Percentiles rank a stretch among this genome's conserved stretches.
Evolutionary conservation across 2,888 invertebrate species (phyloP).

Genomic region (Agapetus fuscipes): DNA sequence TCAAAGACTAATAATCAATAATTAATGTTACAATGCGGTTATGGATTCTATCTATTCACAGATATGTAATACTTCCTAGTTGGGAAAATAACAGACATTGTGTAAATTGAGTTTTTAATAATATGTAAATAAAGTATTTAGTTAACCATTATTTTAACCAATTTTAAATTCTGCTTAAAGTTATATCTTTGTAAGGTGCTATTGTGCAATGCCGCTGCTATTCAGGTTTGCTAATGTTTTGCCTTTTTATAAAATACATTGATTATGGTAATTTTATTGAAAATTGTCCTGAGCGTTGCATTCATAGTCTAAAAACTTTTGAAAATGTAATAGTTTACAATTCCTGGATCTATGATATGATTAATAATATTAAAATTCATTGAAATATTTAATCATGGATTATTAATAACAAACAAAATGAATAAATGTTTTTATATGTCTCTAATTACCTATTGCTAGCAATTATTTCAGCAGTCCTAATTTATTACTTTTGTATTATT

Average conservation of each 20-base stretch:
- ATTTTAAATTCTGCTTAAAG: slow-evolving; percentile 10
- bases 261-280: not conserved
- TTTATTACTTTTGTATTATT: slow-evolving; percentile 23
- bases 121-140: slow-evolving; percentile 15
- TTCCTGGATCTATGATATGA: not conserved
- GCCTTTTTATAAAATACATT: not conserved
- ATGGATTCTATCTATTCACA: slow-evolving; percentile 13
- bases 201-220: slow-evolving; percentile 12
- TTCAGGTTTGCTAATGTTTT: not conserved
- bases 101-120: not conserved
- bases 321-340: not conserved
- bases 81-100: no score
- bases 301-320: not conserved
- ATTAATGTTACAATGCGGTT: slow-evolving; percentile 11
- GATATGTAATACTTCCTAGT: slow-evolving; percentile 8
- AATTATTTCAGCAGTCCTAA: slow-evolving; percentile 21
- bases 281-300: not conserved
- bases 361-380: slow-evolving; percentile 2
- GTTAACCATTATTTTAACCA: no score
- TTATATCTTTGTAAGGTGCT: slow-evolving; percentile 16
- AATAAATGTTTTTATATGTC: slow-evolving; percentile 14
- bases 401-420: slow-evolving; percentile 4
- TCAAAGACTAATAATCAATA: slow-evolving; percentile 6
- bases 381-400: slow-evolving; percentile 6
- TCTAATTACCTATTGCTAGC: slow-evolving; percentile 18